Conservation (phyloP, 2,888 invertebrate species). For the Himalopsyche anomala region DNA sequence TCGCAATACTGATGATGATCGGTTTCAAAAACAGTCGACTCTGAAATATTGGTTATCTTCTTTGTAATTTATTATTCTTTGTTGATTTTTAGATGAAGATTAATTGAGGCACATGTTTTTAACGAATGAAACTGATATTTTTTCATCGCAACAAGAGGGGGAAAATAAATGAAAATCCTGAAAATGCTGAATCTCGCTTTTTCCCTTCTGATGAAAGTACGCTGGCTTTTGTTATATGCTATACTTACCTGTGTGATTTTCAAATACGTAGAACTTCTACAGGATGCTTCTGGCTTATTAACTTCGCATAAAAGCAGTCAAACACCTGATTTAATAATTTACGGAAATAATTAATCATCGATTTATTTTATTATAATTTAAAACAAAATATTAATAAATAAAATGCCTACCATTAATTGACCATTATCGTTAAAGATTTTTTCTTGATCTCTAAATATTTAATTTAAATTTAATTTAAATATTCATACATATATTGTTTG, state of each 20-base stretch:
- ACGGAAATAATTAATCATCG: neutral
- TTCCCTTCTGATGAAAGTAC: constrained; percentile 12
- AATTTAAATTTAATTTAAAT: too few species aligned
- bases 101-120: constrained; percentile 58
- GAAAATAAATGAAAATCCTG: constrained; percentile 16
- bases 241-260: constrained; percentile 3
- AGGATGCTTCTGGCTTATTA: neutral
- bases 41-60: constrained; percentile 39
- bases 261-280: neutral
- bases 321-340: neutral
- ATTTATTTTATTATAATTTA: too few species aligned
- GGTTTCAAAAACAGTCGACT: constrained; percentile 32
- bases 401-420: too few species aligned
- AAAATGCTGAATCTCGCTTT: constrained; percentile 27
- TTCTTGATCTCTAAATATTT: too few species aligned
- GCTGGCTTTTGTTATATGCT: neutral
- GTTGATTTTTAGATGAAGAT: constrained; percentile 57
- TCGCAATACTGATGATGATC: constrained; percentile 3
- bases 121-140: constrained; percentile 58
- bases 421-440: too few species aligned
- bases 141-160: constrained; percentile 18
- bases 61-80: constrained; percentile 56
- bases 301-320: neutral
- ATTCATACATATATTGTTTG: too few species aligned
- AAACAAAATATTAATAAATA: too few species aligned